Base-by-base conservation (phyloP, 2,113 vertebrate genomes). In the Syngnathoides biaculeatus region DNA sequence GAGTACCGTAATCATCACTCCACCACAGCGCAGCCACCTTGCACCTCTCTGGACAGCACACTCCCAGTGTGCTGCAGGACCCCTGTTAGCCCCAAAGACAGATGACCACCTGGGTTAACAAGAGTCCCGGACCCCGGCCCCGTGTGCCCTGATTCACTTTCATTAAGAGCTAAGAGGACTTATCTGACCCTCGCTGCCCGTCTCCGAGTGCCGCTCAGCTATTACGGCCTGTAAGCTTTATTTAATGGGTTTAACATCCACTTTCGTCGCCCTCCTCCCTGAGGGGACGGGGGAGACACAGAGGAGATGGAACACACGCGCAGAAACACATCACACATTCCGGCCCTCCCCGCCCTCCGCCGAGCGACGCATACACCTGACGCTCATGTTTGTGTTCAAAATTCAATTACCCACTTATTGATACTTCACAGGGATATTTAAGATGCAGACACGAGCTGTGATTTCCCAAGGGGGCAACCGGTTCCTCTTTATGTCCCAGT, bases 341-440 rank as follows among this genome's bases (percentile, higher is more conserved):
- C 65, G 59, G 67, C 42, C 8, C n/a, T n/a, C 38, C 3, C 14
- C 22, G 85, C 84, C 87, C 87, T 92, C 91, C 89, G 89, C 92
- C 91, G 62, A 39, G 68, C 85, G 81, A 83, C 88, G 86, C 87
- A 86, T 88, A 89, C 94, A 95, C 93, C 94, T 93, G 88, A 95
- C 90, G 87, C 95, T 97, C 95, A 95, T 97, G 96, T 98, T 99
- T 96, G 96, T 98, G 95, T 97, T 98, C 95, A 98, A 95, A 98
- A 98, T 98, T 99, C 96, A 99, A 99, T 99, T 98, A 98, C 96
- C 95, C 95, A 94, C 95, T 98, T 98, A 99, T 99, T 99, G 97
- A 98, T 98, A 98, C 95, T 97, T 98, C 95, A 97, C 95, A 95
- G 94, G 95, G 95, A 98, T 98, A 96, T 98, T 99, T 97, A 98